Evolutionary conservation across 2,797 vertebrate genomes (phyloP), one percentile per base, ranked within the genome.

Genomic region (Lepus townsendii): DNA sequence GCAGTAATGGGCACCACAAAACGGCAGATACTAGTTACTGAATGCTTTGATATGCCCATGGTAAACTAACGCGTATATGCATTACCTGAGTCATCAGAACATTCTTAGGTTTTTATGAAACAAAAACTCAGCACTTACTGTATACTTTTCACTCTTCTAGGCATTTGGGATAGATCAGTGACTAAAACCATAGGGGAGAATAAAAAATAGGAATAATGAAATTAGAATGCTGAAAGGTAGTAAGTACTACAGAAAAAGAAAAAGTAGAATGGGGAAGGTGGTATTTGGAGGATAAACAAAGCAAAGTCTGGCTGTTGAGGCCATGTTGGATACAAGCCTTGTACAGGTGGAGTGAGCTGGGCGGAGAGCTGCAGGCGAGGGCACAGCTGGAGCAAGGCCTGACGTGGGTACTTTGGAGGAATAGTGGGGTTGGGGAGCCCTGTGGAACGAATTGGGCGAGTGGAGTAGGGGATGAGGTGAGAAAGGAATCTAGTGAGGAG

Each of bases 61-160:
- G 32, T 73, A 24, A 84, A 19, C 22, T 72, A 72, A 22, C 22
- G 83, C 26, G 68, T 30, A 68, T 13, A 5, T 32, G 32, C 62
- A 35, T 50, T 57, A 24, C 82, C 75, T 91, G 73, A 80, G 75
- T 88, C 71, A 80, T 65, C 32, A 83, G 80, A 88, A 86, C 35
- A 35, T 66, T 83, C 32, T 1, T 76, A 88, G 80, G 22, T 82
- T 93, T 95, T 78, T 8, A 12, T 42, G 7, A 60, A 94, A 93
- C 42, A 89, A 75, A 95, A 75, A 90, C 82, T 71, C 93, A 93
- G 54, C 77, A 85, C 79, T 72, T 94, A 72, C 22, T 88, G 4
- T 75, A 19, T 65, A 66, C 24, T 95, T 5, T 79, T 78, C 24
- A 71, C 87, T 92, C 11, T 90, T 91, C 24, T 75, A 50, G 80